Evolutionary conservation across 2,797 vertebrate species (phyloP).

Genomic region (Parotocinclus haroldoi): DNA sequence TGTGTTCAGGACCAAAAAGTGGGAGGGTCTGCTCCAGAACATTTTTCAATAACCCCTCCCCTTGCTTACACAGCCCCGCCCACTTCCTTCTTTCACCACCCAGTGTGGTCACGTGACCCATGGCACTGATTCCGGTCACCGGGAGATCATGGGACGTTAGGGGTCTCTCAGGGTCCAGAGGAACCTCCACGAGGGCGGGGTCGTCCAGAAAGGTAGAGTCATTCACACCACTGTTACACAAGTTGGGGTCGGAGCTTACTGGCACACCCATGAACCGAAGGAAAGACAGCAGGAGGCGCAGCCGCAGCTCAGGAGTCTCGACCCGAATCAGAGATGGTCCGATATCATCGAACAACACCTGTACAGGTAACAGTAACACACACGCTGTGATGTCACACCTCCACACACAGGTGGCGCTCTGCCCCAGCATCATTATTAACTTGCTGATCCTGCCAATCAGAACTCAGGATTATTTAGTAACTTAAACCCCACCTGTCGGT

Average conservation of each 20-base stretch:
- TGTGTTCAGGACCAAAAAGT: constrained; percentile 71
- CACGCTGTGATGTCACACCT: not conserved
- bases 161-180: constrained; percentile 63
- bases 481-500: constrained; percentile 80
- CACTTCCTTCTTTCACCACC: constrained; percentile 58
- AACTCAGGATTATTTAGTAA: not conserved
- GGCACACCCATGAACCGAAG: constrained; percentile 89
- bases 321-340: constrained; percentile 84
- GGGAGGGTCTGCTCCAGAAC: constrained; percentile 74
- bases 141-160: constrained; percentile 69
- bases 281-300: constrained; percentile 76
- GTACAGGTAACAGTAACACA: constrained; percentile 12
- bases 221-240: constrained; percentile 77
- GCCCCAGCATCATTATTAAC: too few species aligned
- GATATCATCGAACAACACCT: constrained; percentile 95
- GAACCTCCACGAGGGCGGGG: not conserved
- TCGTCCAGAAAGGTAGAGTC: constrained; percentile 73
- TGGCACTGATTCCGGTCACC: constrained; percentile 67
- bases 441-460: too few species aligned
- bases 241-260: constrained; percentile 57
- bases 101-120: constrained; percentile 79
- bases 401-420: too few species aligned
- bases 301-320: constrained; percentile 69
- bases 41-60: constrained; percentile 84
- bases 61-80: constrained; percentile 77